These are phyloP conservation scores for Pseudorhiza aurosa DNA, from an alignment of 30 jellyfish, hydroid and myxozoan species.

Conservation along the genomic window DNA sequence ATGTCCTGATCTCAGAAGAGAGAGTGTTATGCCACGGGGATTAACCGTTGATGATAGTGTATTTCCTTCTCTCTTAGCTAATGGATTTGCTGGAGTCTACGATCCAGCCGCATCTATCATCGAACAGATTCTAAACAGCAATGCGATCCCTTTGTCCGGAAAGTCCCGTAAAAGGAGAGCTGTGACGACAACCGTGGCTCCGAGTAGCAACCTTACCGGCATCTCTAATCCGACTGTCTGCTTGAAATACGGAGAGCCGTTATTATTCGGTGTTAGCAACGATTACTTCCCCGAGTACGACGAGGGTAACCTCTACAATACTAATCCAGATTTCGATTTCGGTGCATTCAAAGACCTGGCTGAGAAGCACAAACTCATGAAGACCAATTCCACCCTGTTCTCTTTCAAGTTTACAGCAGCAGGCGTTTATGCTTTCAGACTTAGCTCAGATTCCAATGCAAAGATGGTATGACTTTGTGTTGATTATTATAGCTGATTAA, in stretches of 20 bases:
- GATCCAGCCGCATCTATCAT: constrained; percentile 74
- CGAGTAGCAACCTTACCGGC: constrained; percentile 78
- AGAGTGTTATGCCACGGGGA: too few species aligned
- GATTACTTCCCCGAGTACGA: constrained; percentile 87
- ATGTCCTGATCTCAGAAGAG: too few species aligned
- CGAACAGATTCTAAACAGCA: constrained; percentile 50
- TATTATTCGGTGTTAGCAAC: constrained; percentile 85
- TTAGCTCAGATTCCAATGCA: constrained; percentile 57
- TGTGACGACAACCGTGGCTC: constrained; percentile 47
- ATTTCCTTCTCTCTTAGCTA: constrained; percentile 21
- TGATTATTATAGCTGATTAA: not conserved
- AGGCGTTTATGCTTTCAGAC: constrained; percentile 92
- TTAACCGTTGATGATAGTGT: too few species aligned
- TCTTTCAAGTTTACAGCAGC: constrained; percentile 77
- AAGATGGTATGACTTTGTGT: constrained; percentile 69
- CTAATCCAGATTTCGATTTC: constrained; percentile 88
- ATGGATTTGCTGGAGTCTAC: constrained; percentile 80
- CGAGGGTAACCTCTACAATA: constrained; percentile 83
- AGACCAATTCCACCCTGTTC: constrained; percentile 79
- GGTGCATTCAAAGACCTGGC: constrained; percentile 93
- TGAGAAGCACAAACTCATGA: constrained; percentile 74
- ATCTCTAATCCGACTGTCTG: constrained; percentile 89
- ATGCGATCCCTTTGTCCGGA: constrained; percentile 24
- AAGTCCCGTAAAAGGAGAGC: constrained; percentile 80
- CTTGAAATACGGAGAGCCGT: constrained; percentile 67